Evolutionary conservation across 2,113 vertebrate species (phyloP), one percentile per base, ranked within the genome.

Genomic region (Dipodomys stephensi): DNA sequence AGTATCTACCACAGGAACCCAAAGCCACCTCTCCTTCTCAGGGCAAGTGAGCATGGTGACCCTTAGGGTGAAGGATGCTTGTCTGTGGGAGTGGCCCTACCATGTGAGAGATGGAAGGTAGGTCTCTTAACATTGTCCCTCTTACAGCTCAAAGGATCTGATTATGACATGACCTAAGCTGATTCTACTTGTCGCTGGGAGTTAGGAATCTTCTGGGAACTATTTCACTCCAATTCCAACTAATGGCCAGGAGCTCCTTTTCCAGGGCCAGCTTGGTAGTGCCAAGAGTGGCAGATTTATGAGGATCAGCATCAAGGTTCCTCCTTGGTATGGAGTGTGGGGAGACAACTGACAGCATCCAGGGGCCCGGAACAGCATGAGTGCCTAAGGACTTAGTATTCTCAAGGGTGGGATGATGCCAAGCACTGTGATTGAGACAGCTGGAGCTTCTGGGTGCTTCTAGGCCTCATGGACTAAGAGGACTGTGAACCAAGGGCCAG

Each of bases 211-310:
- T 85, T 92, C 85, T 23, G 32, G 68, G 23, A 92, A 81, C 27
- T 57, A 84, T 39, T 84, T 23, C 64, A 49, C 18, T 72, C 19
- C 2, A 22, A 39, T 85, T 86, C 65, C 6, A 86, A 76, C 46
- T 74, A 39, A 72, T 83, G 77, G 69, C 71, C 57, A 30, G 87
- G 57, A 78, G 22, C 8, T 46, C 28, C 49, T 85, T 73, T 81
- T 72, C 64, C 32, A 73, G 89, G 90, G 67, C 60, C 72, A 74
- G 25, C 73, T 87, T 78, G 92, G 73, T n/a, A n/a, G 62, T 86
- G 68, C 39, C 6, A 18, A 65, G 81, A 87, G 87, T 74, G 87
- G 89, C 0, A 11, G 60, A 57, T 53, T 95, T 57, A 5, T 49
- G 11, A 0, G 22, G 28, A 20, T 46, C 49, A 49, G 7, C 74